Base-by-base conservation (phyloP, 1,140 invertebrate species). In the Cyphomyrmex costatus region DNA sequence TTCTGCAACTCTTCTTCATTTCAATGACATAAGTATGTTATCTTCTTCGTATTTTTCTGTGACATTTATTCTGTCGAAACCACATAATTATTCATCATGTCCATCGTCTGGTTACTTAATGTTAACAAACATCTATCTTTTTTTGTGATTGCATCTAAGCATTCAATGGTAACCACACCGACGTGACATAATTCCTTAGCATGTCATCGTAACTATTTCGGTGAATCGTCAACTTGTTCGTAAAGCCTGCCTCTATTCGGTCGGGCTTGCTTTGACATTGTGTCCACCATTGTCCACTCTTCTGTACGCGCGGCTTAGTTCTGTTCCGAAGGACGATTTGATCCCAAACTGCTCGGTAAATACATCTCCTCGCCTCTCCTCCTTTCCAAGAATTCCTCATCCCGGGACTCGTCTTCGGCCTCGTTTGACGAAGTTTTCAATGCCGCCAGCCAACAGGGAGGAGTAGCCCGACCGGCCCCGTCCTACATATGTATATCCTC, bases 401-500 rank as follows among this genome's bases (percentile, higher is more conserved):
- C 33, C 30, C 24, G 53, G 19, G 36, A 73, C 60, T 53, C 60
- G 46, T 79, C 58, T 85, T 77, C 42, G 77, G 56, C 21, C 65
- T 73, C 88, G 84, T 89, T 89, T 89, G 88, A 85, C 83, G 30
- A 89, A 86, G 66, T 89, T 71, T 68, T 78, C 85, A 56, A 66
- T 77, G 68, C 79, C 79, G 53, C 79, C 36, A 53, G 19, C 53
- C 79, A 60, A 14, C 63, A 42, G 49, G 49, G 12, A 53, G 30
- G 46, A 42, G 30, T 65, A 36, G 46, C 27, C 51, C 30, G 19
- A 33, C 16, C 46, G 16, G 2, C 68, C n/a, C 14, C 76, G 56
- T 42, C 58, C 68, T 46, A 42, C 36, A 42, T 42, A 42, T 42
- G 2, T 10, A 27, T 14, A 7, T 42, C n/a, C 14, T 49, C 30